Evolutionary conservation across 1,140 invertebrate species (phyloP), one percentile per base, ranked within the genome.

Genomic region (Temnothorax curvispinosus): DNA sequence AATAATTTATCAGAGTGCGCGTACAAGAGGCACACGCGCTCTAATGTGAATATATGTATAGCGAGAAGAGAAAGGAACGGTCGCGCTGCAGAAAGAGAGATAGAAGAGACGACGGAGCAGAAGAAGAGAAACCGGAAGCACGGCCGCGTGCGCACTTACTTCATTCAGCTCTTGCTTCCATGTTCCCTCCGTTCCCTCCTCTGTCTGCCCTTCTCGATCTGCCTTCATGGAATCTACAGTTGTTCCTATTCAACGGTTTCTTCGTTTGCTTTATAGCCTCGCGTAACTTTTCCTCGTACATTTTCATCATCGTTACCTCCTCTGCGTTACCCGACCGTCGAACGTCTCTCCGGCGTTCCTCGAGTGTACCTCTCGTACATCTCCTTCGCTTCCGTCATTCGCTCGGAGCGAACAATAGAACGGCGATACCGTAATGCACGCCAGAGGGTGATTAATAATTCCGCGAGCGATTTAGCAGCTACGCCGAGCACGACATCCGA

Each of bases 371-470:
- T 58, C n/a, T 60, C 50, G 11, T 75, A 18, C 32, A 50, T 72
- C 72, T 60, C 65, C 50, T 15, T 75, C 60, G 35, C 86, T 84
- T 87, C 86, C 60, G 32, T 56, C 64, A 76, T 85, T 84, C 78
- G 47, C 38, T 74, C 58, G 75, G 18, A 50, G n/a, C 89, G 87
- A 90, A 91, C 90, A 90, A 90, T 91, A 21, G 85, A 80, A 52
- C 84, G 76, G 15, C 89, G 90, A 84, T 88, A 90, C 60, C 87
- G 56, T 87, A 88, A 88, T 82, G 56, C 89, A 90, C 82, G 89
- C 77, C 77, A 87, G 64, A 82, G 54, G 60, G 78, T 87, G 90
- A 91, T 91, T 91, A 91, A 91, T 91, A 90, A 91, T 91, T 90
- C 87, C 77, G 77, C 87, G 54, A 77, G 77, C 76, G 71, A n/a